Percentiles rank a stretch among this genome's conserved stretches.
Evolutionary conservation across 2,888 invertebrate species (phyloP).

Genomic region (Acholoe squamosa): DNA sequence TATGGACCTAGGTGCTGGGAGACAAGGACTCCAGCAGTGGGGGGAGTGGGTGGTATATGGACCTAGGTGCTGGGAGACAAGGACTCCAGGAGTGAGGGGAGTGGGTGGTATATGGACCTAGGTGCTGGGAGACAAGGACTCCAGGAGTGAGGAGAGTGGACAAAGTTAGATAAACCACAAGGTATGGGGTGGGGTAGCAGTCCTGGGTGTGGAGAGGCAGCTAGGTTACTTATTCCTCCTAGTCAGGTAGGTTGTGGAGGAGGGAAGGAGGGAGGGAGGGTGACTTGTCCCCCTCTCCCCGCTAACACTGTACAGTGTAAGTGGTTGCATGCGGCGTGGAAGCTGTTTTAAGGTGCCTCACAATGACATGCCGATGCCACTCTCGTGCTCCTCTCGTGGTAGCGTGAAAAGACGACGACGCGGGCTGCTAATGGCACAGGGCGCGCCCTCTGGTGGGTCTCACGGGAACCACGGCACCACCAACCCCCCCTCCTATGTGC

Average conservation of each 20-base stretch:
- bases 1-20: no score
- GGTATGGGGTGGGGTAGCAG: background rate
- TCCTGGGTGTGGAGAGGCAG: background rate
- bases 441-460: background rate
- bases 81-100: no score
- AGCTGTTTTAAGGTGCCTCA: background rate
- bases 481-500: background rate
- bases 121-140: background rate
- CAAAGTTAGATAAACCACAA: no score
- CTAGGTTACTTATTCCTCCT: no score
- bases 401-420: slow-evolving; percentile 19
- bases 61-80: no score
- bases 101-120: no score
- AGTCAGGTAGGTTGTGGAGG: background rate
- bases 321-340: no score
- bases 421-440: slow-evolving; percentile 1
- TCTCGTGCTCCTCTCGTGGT: background rate
- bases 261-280: background rate
- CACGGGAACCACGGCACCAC: slow-evolving; percentile 6
- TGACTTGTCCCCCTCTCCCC: background rate
- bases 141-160: background rate
- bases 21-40: no score
- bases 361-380: background rate
- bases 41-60: no score
- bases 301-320: no score